Evolutionary conservation across 2,113 vertebrate species (phyloP), one percentile per base, ranked within the genome.

Genomic region (Dipodomys spectabilis): DNA sequence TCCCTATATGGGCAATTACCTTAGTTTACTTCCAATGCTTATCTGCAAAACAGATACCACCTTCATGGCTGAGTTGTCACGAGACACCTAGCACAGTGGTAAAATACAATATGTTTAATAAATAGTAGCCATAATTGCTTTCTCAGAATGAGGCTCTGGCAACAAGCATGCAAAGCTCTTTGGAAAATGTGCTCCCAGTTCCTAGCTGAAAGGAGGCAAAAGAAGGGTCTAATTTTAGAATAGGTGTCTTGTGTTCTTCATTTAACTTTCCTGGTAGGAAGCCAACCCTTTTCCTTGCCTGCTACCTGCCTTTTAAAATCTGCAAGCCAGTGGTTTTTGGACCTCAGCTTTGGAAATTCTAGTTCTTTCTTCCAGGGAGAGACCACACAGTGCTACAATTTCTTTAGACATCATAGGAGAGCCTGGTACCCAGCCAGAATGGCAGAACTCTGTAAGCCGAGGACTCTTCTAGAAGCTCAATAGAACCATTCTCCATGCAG

Each of bases 281-380:
- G 94, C 93, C 93, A 96, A 67, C 27, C 85, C 64, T 74, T 74
- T 62, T 88, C 82, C 27, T 13, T 65, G 65, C 67, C 88, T 92
- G 64, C 57, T 93, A 93, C 83, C 89, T 96, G 65, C 44, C 73
- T 88, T 57, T 79, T 86, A 67, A 92, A 86, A 94, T 81, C 57
- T 86, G 35, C 10, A 86, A 44, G 71, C 62, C 25, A n/a, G 65
- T 64, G 67, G n/a, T 20, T 91, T 86, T 96, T 95, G 96, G 92
- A 94, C 23, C 32, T 89, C 22, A 62, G 20, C 74, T 60, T 62
- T 94, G 95, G 93, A 96, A 96, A 96, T 86, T 97, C 82, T 69
- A 45, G 85, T 88, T 93, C 74, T 68, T 77, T 64, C 60, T 82
- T 94, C 78, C 92, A 94, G 32, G 45, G 64, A 95, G 62, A 53